Evolutionary conservation across 2,113 vertebrate species (phyloP), one percentile per base, ranked within the genome.

Genomic region (Toxotes chatareus): DNA sequence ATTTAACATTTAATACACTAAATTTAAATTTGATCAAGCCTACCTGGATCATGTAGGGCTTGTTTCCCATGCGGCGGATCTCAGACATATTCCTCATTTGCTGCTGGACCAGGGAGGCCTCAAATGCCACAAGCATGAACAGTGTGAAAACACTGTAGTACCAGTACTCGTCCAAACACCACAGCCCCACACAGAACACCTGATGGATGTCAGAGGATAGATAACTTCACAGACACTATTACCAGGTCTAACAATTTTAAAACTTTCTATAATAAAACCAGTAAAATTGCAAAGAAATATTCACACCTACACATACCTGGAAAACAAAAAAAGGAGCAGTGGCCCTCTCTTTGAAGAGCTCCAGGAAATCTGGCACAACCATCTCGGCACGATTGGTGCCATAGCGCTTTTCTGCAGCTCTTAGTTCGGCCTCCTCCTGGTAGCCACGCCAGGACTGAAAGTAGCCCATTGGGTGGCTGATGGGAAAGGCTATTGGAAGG

Each of bases 101-200:
- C 85, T 99, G 98, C 90, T 99, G 98, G 40, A 99, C 98, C 72
- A 99, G 92, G 0, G 98, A 99, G 0, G 98, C 98, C 87, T 99
- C 98, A 0, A 99, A 99, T 0, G 98, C 98, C 82, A 99, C 98
- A 71, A 99, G 84, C 98, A 99, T 99, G 93, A 98, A 97, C 3
- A 99, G 96, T 0, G 98, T 99, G 90, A 99, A 99, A 53, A 99
- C 95, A 0, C 98, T 99, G 95, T 99, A 99, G 85, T 99, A 99
- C 98, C 98, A 99, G 62, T 99, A 99, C 65, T 99, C 98, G 0
- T 99, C 98, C 87, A 99, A 90, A 90, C 98, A 99, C 98, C 98
- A 99, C 23, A 99, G 82, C 0, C 97, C 97, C 78, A 99, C 98
- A 2, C 98, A 99, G 80, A 99, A 97, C 56, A 99, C 98, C 98